phyloP scores from a whole-genome alignment of 2,888 invertebrate species.

The Tiliacea citrago region DNA sequence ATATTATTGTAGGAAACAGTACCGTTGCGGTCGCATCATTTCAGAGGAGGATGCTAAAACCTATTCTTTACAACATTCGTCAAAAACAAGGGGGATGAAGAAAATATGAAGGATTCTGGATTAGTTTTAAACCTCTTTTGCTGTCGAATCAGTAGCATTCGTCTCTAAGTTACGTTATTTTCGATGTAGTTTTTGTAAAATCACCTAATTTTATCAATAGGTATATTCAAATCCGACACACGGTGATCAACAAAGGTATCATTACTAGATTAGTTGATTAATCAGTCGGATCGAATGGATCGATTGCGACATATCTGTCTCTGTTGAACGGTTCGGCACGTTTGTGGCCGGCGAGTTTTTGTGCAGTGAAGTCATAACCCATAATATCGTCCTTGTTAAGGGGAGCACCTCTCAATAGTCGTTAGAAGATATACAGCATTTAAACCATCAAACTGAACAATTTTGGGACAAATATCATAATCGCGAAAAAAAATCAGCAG shows the following conservation, averaged over 20 bases:
- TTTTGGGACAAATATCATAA: neutral
- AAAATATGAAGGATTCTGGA: no score
- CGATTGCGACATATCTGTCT: conserved; percentile 73
- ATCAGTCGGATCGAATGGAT: conserved; percentile 69
- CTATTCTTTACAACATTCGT: no score
- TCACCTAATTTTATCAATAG: neutral
- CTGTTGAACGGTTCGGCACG: conserved; percentile 70
- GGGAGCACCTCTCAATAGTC: conserved; percentile 40
- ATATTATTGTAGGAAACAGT: neutral
- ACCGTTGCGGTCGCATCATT: no score
- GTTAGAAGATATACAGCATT: neutral
- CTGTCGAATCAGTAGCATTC: no score
- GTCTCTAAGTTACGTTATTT: no score
- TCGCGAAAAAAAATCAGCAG: neutral
- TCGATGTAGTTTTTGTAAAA: no score
- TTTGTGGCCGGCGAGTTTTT: conserved; percentile 75
- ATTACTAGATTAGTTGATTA: conserved; percentile 63
- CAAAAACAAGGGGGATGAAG: no score
- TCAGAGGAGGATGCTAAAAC: no score
- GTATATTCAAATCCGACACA: neutral
- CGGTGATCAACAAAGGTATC: conserved; percentile 55
- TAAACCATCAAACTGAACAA: neutral
- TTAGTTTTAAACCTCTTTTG: no score
- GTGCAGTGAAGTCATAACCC: conserved; percentile 78
- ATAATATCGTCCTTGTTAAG: conserved; percentile 74